phyloP scores from a whole-genome alignment of 30 jellyfish, hydroid and myxozoan species.

The Hydractinia echinata region DNA sequence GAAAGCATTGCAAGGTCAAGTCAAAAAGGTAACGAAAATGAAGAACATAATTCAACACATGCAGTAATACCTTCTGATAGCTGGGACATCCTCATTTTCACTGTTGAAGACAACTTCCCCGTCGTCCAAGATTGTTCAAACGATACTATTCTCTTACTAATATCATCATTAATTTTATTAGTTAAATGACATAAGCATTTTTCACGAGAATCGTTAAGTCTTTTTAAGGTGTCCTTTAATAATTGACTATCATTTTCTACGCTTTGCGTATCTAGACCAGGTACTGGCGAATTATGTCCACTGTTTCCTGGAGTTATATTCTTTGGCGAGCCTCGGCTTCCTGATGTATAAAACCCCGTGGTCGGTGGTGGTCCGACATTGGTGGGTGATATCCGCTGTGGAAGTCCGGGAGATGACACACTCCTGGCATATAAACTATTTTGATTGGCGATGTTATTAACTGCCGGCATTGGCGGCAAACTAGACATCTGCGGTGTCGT shows the following conservation, averaged over 20 bases:
- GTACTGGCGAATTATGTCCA: slow-evolving; percentile 25
- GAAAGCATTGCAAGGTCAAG: no score
- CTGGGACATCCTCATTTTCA: slow-evolving; percentile 18
- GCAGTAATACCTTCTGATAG: slow-evolving; percentile 11
- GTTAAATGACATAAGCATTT: slow-evolving; percentile 21
- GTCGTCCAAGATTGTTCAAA: slow-evolving; percentile 10
- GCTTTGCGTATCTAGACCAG: not conserved
- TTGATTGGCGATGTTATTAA: not conserved
- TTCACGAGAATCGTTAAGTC: slow-evolving; percentile 12
- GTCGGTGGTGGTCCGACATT: slow-evolving; percentile 23
- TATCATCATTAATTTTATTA: slow-evolving; percentile 22
- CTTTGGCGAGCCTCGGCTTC: not conserved
- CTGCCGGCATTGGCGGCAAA: slow-evolving; percentile 1
- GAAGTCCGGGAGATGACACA: not conserved
- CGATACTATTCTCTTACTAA: slow-evolving; percentile 14
- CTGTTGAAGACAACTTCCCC: slow-evolving; percentile 17
- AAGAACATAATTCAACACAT: no score
- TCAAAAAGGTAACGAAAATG: no score
- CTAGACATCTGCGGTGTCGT: not conserved
- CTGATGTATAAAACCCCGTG: not conserved
- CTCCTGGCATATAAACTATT: not conserved
- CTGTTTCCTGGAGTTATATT: slow-evolving; percentile 14
- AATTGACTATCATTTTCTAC: slow-evolving; percentile 24
- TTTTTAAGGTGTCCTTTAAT: slow-evolving; percentile 1
- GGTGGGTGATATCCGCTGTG: slow-evolving; percentile 14